These are phyloP conservation scores for Heliconius himera DNA, from an alignment of 1,140 invertebrate species.

Conservation along the genomic window DNA sequence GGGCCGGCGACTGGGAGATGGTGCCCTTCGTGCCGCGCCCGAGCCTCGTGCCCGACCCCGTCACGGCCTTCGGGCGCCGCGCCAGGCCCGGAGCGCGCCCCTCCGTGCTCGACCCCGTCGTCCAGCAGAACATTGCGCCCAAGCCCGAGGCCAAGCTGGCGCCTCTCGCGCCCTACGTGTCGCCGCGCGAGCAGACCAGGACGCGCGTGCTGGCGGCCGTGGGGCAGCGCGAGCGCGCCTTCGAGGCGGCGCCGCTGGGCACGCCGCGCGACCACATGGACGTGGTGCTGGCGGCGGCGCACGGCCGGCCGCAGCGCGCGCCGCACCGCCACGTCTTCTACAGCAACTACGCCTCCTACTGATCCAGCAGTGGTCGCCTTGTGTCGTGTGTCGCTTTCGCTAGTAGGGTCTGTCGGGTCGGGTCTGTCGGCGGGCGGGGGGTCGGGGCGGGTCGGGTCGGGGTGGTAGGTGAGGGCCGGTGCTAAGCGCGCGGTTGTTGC, in stretches of 20 bases:
- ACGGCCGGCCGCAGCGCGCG: conserved; percentile 77
- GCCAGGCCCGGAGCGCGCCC: conserved; percentile 66
- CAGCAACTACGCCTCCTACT: conserved; percentile 79
- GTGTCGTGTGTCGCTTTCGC: conserved; percentile 74
- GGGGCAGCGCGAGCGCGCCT: conserved; percentile 81
- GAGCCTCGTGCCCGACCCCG: conserved; percentile 89
- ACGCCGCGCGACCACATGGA: conserved; percentile 84
- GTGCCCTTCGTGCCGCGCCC: conserved; percentile 91
- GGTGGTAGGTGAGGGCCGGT: conserved; percentile 55
- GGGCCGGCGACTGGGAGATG: conserved; percentile 91
- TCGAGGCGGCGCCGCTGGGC: conserved; percentile 80
- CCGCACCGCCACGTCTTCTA: conserved; percentile 80
- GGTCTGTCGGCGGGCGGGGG: conserved; percentile 41
- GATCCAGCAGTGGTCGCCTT: conserved; percentile 45
- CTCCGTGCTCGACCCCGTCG: conserved; percentile 72
- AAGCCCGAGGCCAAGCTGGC: conserved; percentile 81
- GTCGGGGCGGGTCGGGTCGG: conserved; percentile 52
- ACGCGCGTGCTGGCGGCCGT: conserved; percentile 82
- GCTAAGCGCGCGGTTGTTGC: conserved; percentile 78
- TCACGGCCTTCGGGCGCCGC: conserved; percentile 89
- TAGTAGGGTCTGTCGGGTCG: conserved; percentile 68
- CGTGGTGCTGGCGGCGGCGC: conserved; percentile 82
- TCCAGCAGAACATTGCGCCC: conserved; percentile 81
- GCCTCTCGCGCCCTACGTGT: conserved; percentile 84
- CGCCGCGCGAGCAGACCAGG: conserved; percentile 84